Evolutionary conservation across 2,797 vertebrate species (phyloP).

Genomic region (Eulemur rubriventer): DNA sequence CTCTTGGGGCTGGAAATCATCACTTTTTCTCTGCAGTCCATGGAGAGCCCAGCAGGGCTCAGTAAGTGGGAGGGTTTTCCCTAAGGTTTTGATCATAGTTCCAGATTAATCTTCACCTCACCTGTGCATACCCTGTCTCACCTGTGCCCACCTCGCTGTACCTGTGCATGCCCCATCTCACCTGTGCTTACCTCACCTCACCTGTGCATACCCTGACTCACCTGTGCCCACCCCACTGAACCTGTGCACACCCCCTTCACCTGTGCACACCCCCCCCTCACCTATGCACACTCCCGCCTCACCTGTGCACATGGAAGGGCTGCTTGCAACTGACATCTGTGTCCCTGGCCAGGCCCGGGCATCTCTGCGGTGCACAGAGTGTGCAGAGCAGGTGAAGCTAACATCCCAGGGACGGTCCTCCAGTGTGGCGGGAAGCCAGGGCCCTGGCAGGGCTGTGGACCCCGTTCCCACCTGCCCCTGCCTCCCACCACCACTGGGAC

Average conservation of each 20-base stretch:
- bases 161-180: background rate
- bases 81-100: background rate
- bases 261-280: background rate
- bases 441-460: fast-evolving
- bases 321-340: fast-evolving
- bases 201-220: background rate
- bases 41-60: background rate
- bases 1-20: background rate
- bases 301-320: background rate
- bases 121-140: background rate
- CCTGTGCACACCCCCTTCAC: background rate
- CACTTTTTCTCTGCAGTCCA: background rate
- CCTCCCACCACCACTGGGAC: fast-evolving
- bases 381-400: background rate
- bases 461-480: fast-evolving
- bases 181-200: background rate
- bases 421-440: fast-evolving
- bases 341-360: background rate
- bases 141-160: background rate
- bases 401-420: background rate
- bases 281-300: background rate
- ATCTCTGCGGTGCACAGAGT: fast-evolving
- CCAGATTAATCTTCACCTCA: background rate
- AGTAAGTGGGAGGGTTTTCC: background rate
- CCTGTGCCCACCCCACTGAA: background rate